A percentile compares a stretch with the other conserved stretches of the same genome.
These are phyloP conservation scores for Ancistrus triradiatus DNA, from an alignment of 2,113 vertebrate species.

Conservation along the genomic window DNA sequence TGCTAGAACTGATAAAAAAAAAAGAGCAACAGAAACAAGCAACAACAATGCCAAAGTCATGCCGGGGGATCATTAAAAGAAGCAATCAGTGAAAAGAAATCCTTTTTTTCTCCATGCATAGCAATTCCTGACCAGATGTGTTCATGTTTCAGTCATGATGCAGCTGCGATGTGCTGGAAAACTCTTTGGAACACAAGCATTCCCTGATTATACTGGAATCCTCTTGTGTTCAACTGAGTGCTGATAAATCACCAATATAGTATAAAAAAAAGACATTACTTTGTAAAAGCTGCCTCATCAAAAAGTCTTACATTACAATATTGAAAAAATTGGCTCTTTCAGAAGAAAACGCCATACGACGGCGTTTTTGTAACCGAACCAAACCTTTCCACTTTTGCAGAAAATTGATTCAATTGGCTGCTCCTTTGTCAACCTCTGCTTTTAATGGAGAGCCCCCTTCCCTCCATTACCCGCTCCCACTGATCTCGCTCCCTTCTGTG, in stretches of 20 bases:
- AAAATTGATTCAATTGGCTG: conserved; percentile 78
- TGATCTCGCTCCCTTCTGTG: conserved; percentile 66
- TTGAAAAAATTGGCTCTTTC: conserved; percentile 30
- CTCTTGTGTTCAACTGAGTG: conserved; percentile 28
- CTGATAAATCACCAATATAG: conserved; percentile 4
- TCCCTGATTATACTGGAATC: conserved; percentile 58
- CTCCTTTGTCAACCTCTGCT: conserved; percentile 84
- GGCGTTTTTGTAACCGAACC: conserved; percentile 17
- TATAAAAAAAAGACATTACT: not conserved
- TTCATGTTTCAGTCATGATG: conserved; percentile 79
- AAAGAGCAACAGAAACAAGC: conserved; percentile 41
- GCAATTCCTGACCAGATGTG: conserved; percentile 63
- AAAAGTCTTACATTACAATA: not conserved
- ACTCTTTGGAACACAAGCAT: conserved; percentile 36
- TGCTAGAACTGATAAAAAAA: conserved; percentile 90
- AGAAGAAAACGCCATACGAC: conserved; percentile 17
- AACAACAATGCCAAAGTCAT: conserved; percentile 49
- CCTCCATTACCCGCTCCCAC: conserved; percentile 39
- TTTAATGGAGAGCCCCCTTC: conserved; percentile 62
- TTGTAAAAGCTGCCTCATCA: not conserved
- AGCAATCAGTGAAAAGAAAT: conserved; percentile 47
- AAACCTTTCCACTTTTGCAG: conserved; percentile 73
- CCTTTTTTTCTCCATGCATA: conserved; percentile 63
- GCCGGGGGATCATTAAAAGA: conserved; percentile 53
- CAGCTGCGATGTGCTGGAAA: conserved; percentile 75